A percentile compares a stretch with the other conserved stretches of the same genome.
phyloP scores from a whole-genome alignment of 2,797 vertebrate genomes.

The Rousettus madagascariensis region DNA sequence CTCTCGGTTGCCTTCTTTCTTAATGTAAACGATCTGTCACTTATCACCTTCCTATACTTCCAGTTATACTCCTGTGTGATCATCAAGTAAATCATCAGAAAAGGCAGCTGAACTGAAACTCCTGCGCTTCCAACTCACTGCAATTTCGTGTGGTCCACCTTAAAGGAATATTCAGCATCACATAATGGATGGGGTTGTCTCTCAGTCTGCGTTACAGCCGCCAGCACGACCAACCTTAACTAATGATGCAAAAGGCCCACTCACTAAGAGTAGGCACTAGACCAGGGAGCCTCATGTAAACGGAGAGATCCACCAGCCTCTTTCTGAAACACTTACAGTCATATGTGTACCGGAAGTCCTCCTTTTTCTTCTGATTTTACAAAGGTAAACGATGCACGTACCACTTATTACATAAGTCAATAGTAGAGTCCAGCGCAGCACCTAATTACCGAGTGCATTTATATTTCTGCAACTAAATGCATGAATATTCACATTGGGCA shows the following conservation, averaged over 20 bases:
- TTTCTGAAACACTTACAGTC: background rate
- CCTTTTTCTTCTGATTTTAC: slow-evolving; percentile 16
- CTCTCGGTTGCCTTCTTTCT: slow-evolving; percentile 30
- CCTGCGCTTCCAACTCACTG: background rate
- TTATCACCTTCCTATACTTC: slow-evolving; percentile 29
- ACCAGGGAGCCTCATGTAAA: background rate
- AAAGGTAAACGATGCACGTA: background rate
- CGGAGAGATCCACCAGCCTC: background rate
- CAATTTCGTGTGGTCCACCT: background rate
- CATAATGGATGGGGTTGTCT: background rate
- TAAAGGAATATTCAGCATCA: background rate
- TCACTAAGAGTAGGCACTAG: background rate
- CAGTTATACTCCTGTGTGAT: slow-evolving; percentile 4
- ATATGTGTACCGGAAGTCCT: background rate
- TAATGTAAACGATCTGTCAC: slow-evolving; percentile 13
- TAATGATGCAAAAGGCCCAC: background rate
- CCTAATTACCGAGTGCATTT: background rate
- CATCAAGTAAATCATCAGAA: slow-evolving; percentile 64
- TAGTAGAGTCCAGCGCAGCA: background rate
- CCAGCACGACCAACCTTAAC: background rate
- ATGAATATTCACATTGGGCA: slow-evolving; percentile 19
- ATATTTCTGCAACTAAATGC: slow-evolving; percentile 9
- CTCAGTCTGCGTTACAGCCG: background rate
- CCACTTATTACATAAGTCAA: background rate
- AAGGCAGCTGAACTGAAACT: slow-evolving; percentile 20